These are phyloP conservation scores for Phortica magna DNA, from an alignment of 2,888 invertebrate genomes.

Conservation along the genomic window DNA sequence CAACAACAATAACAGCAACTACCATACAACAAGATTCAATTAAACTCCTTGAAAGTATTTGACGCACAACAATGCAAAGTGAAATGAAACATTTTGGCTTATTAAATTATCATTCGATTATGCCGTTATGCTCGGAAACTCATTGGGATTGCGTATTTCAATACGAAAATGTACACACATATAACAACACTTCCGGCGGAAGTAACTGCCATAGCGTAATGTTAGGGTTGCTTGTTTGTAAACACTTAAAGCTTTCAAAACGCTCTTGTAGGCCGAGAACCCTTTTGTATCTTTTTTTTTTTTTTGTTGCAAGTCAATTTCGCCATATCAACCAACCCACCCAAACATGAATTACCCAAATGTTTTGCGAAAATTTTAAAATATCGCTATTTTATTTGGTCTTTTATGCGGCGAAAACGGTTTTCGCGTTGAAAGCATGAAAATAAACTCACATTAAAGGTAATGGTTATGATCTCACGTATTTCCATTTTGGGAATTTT, in stretches of 20 bases:
- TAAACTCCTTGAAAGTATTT: conserved; percentile 50
- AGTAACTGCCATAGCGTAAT: conserved; percentile 53
- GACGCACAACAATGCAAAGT: conserved; percentile 63
- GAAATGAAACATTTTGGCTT: conserved; percentile 63
- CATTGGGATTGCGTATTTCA: conserved; percentile 49
- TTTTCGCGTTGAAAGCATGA: conserved; percentile 57
- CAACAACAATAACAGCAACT: conserved; percentile 4
- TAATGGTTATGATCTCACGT: conserved; percentile 71
- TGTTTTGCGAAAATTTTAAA: conserved; percentile 31
- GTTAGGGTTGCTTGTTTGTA: conserved; percentile 52
- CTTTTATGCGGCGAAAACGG: conserved; percentile 59
- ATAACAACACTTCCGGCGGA: conserved; percentile 68
- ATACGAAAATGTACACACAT: conserved; percentile 35
- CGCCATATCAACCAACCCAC: not conserved
- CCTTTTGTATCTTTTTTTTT: conserved; percentile 43
- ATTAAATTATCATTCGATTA: conserved; percentile 73
- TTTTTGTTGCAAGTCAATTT: conserved; percentile 42
- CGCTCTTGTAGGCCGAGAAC: conserved; percentile 45
- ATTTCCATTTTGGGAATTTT: conserved; percentile 73
- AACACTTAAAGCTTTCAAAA: conserved; percentile 43
- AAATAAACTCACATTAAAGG: conserved; percentile 63
- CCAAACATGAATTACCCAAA: conserved; percentile 2
- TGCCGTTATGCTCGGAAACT: conserved; percentile 57
- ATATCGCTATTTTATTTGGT: conserved; percentile 28
- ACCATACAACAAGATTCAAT: conserved; percentile 61